A percentile compares a stretch with the other conserved stretches of the same genome.
Conservation (phyloP, 2,888 invertebrate genomes). For the Amblyjoppa fuscipennis region DNA sequence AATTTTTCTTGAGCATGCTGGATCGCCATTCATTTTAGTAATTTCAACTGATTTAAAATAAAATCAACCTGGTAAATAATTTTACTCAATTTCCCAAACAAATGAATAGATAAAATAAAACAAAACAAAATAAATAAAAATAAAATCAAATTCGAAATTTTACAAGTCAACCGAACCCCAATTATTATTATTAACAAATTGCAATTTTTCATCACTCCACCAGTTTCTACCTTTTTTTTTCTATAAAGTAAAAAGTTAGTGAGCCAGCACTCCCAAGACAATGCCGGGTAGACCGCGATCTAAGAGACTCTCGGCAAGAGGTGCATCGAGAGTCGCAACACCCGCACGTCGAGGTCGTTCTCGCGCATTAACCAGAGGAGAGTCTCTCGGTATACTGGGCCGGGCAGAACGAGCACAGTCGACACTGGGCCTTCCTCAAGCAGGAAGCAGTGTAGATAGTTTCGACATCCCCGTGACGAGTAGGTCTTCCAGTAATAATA, state of each 20-base stretch:
- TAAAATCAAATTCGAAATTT: too few species aligned
- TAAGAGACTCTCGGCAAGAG: background rate
- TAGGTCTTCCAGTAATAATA: background rate
- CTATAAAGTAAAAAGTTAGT: background rate
- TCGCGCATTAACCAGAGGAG: background rate
- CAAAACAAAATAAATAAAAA: too few species aligned
- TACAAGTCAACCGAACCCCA: too few species aligned
- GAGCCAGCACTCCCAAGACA: background rate
- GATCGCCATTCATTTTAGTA: background rate
- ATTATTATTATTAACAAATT: background rate
- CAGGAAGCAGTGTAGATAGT: background rate
- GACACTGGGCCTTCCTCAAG: background rate
- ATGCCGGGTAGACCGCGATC: slow-evolving; percentile 10
- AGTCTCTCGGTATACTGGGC: background rate
- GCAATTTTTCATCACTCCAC: background rate
- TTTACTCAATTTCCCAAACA: too few species aligned
- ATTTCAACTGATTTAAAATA: background rate
- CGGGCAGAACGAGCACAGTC: background rate
- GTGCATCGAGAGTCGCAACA: background rate
- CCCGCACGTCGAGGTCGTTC: slow-evolving; percentile 1
- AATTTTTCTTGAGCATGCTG: background rate
- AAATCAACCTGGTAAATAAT: too few species aligned
- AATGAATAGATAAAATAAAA: too few species aligned
- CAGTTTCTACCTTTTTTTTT: background rate
- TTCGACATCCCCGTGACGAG: background rate